Percentiles rank a stretch among this genome's conserved stretches.
Evolutionary conservation across 2,113 vertebrate species (phyloP).

Genomic region (Epinephelus lanceolatus): DNA sequence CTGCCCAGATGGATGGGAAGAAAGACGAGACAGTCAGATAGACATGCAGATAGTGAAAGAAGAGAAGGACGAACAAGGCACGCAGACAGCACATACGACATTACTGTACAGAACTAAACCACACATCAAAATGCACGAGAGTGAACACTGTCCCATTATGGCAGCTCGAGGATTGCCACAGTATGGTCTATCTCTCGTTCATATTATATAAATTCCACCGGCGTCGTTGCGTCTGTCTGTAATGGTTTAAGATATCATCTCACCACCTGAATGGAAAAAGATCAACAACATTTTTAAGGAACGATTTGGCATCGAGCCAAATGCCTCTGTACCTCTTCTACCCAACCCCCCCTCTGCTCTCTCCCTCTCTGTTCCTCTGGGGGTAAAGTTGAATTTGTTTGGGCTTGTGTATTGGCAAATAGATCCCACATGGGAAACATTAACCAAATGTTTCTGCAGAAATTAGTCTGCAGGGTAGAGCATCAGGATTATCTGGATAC

Average conservation of each 20-base stretch:
- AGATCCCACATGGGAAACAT: slow-evolving; percentile 6
- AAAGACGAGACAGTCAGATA: neutral
- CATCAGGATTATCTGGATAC: neutral
- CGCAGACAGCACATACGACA: neutral
- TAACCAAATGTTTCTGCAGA: neutral
- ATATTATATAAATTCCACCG: neutral
- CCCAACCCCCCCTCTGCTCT: neutral
- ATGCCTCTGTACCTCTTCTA: neutral
- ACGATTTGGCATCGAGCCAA: slow-evolving; percentile 11
- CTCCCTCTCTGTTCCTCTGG: neutral
- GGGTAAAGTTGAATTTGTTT: slow-evolving; percentile 31
- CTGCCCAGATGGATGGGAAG: neutral
- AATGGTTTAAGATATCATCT: neutral
- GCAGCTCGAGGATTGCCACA: neutral
- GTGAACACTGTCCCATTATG: neutral
- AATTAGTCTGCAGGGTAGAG: slow-evolving; percentile 9
- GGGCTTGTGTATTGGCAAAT: slow-evolving; percentile 19
- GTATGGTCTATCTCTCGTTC: neutral
- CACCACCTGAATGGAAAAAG: neutral
- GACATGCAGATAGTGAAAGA: slow-evolving; percentile 14
- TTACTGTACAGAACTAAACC: neutral
- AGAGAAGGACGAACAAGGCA: slow-evolving; percentile 7
- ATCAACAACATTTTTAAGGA: slow-evolving; percentile 6
- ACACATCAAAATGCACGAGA: neutral
- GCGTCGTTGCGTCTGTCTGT: neutral